Conservation (phyloP, 2,888 invertebrate species). For the Schrankia costaestrigalis region DNA sequence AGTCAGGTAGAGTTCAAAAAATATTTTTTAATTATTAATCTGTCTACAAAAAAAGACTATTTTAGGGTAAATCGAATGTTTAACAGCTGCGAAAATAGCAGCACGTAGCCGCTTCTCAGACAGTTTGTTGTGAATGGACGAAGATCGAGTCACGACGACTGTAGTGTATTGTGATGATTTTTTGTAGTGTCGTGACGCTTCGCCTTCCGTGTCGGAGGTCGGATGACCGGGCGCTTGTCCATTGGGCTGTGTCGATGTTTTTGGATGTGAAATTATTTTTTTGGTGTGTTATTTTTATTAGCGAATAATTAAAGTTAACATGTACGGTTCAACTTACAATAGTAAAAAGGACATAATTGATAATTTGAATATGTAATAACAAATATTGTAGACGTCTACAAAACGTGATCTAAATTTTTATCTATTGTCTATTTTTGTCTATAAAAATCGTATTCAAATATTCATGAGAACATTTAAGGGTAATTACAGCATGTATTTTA, state of each 20-base stretch:
- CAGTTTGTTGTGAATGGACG: constrained; percentile 58
- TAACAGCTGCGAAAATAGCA: constrained; percentile 55
- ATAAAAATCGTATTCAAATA: too few species aligned
- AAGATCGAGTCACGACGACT: constrained; percentile 59
- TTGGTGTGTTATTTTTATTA: too few species aligned
- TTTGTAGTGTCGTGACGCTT: constrained; percentile 54
- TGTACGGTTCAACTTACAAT: too few species aligned
- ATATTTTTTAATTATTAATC: constrained; percentile 17
- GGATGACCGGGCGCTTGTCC: constrained; percentile 41
- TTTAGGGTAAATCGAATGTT: constrained; percentile 27
- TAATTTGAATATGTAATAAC: too few species aligned
- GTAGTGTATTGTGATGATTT: constrained; percentile 55
- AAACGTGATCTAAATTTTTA: too few species aligned
- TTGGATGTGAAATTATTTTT: too few species aligned
- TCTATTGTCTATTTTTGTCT: too few species aligned
- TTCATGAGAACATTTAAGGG: too few species aligned
- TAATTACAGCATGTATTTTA: too few species aligned
- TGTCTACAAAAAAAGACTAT: constrained; percentile 23
- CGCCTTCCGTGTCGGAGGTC: constrained; percentile 72
- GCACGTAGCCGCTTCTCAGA: constrained; percentile 66
- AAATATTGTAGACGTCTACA: too few species aligned
- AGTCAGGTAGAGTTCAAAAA: not conserved
- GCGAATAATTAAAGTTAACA: too few species aligned
- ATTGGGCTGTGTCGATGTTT: constrained; percentile 24
- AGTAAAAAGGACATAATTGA: too few species aligned